A percentile compares a stretch with the other conserved stretches of the same genome.
Conservation (phyloP, 2,888 invertebrate species). For the Tipula lateralis region DNA sequence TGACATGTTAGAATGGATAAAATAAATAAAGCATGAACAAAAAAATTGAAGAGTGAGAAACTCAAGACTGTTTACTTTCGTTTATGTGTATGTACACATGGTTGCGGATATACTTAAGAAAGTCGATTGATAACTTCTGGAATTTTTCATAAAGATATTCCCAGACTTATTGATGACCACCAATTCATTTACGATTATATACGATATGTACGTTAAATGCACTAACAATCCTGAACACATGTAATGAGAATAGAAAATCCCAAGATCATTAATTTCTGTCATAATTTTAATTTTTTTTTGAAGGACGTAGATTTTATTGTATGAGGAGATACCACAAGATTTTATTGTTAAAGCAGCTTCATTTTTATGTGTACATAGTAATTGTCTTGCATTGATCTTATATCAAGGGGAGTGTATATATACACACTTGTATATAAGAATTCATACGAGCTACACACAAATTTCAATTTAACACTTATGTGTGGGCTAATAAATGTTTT, state of each 20-base stretch:
- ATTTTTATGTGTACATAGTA: background rate
- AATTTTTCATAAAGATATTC: background rate
- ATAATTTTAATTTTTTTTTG: background rate
- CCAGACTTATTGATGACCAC: background rate
- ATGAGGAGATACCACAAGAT: background rate
- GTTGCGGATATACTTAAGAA: background rate
- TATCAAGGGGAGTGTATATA: background rate
- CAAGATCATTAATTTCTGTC: background rate
- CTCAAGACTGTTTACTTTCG: background rate
- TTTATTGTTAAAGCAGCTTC: background rate
- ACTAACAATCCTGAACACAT: background rate
- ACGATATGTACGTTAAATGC: background rate
- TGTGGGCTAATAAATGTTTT: background rate
- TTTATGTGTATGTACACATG: background rate
- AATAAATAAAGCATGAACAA: conserved; percentile 7
- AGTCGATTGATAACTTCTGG: background rate
- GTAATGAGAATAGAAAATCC: background rate
- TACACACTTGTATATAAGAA: too few species aligned
- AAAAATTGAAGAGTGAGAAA: background rate
- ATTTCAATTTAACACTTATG: background rate
- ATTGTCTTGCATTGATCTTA: background rate
- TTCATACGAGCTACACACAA: background rate
- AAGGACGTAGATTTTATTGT: background rate
- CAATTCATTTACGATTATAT: background rate
- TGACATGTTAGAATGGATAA: conserved; percentile 15